A percentile compares a stretch with the other conserved stretches of the same genome.
These are phyloP conservation scores for Heliconius charithonia DNA, from an alignment of 2,888 invertebrate species.

Conservation along the genomic window DNA sequence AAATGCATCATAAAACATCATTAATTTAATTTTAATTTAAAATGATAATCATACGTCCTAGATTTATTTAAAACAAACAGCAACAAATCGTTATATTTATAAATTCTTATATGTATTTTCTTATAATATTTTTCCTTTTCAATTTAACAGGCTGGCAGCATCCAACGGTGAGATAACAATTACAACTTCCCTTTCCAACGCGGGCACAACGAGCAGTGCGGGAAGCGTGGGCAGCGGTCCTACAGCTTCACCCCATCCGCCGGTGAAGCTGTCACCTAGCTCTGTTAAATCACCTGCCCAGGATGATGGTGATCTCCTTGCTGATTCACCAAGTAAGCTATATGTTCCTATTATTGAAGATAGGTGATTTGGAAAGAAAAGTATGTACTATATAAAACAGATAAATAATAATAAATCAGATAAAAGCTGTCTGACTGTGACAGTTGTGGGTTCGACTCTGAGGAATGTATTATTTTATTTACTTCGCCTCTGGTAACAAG, in stretches of 20 bases:
- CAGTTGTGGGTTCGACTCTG: background rate
- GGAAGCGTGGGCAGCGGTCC: constrained; percentile 76
- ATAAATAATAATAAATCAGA: background rate
- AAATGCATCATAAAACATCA: no score
- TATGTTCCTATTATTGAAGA: constrained; percentile 81
- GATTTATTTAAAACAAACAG: no score
- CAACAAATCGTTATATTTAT: background rate
- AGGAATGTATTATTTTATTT: background rate
- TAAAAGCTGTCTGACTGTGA: background rate
- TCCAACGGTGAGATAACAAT: constrained; percentile 93
- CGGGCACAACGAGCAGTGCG: constrained; percentile 77
- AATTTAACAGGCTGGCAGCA: constrained; percentile 84
- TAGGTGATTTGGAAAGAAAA: background rate
- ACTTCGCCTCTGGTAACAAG: background rate
- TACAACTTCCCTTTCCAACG: constrained; percentile 88
- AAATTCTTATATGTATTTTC: background rate
- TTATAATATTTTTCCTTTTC: constrained; percentile 7
- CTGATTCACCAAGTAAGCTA: constrained; percentile 93
- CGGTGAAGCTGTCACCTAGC: constrained; percentile 86
- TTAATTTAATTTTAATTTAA: no score
- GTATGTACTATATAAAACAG: no score
- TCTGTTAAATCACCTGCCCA: constrained; percentile 86
- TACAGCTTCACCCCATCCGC: constrained; percentile 78
- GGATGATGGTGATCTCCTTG: constrained; percentile 88
- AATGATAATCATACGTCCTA: no score